These are phyloP conservation scores for Idris sp. DNA, from an alignment of 1,140 invertebrate species.

Conservation along the genomic window DNA sequence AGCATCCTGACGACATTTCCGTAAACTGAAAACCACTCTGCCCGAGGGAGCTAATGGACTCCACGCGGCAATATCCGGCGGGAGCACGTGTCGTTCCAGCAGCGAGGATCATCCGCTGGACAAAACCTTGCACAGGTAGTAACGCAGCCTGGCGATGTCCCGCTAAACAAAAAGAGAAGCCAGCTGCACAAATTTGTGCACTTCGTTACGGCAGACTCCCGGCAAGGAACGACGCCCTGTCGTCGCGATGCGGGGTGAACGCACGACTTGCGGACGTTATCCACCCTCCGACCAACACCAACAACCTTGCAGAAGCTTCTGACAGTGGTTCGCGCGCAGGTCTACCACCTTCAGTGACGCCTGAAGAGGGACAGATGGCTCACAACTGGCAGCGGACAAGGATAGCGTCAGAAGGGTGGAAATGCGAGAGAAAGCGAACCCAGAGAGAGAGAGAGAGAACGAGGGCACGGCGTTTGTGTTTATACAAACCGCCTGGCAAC, in stretches of 20 bases:
- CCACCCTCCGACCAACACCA: conserved; percentile 67
- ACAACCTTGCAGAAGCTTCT: conserved; percentile 57
- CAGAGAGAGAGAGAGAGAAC: too few species aligned
- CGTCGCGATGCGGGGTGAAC: conserved; percentile 71
- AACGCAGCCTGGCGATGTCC: conserved; percentile 6
- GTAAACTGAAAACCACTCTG: too few species aligned
- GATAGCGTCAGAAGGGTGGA: too few species aligned
- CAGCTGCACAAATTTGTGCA: conserved; percentile 6
- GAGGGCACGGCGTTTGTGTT: conserved; percentile 39
- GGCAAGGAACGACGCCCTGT: conserved; percentile 66
- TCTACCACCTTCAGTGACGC: conserved; percentile 51
- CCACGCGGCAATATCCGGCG: conserved; percentile 52
- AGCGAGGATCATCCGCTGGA: too few species aligned
- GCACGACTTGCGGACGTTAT: conserved; percentile 70
- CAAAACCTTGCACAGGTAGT: conserved; percentile 37
- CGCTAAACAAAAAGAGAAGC: conserved; percentile 6
- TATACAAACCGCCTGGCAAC: conserved; percentile 45
- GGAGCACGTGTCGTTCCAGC: conserved; percentile 48
- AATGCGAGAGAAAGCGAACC: too few species aligned
- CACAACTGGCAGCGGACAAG: too few species aligned
- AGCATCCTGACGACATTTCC: too few species aligned
- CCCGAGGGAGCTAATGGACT: too few species aligned
- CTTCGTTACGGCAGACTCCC: conserved; percentile 29
- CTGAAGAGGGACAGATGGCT: too few species aligned
- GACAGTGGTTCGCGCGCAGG: conserved; percentile 64